Conservation (phyloP, 2,113 vertebrate genomes). For the Nerophis ophidion region DNA sequence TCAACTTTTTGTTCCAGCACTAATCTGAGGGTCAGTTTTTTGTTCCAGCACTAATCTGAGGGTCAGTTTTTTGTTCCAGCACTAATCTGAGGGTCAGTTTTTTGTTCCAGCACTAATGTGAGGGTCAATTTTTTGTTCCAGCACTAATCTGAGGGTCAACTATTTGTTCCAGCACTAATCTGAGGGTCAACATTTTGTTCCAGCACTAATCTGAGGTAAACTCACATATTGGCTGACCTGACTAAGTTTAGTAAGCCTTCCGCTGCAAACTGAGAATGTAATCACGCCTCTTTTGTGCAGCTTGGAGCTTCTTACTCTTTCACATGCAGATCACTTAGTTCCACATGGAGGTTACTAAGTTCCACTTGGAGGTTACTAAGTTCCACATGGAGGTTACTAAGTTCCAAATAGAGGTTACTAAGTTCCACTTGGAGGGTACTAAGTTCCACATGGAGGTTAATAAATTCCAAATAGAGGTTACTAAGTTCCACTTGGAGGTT, state of each 20-base stretch:
- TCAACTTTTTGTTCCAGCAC: conserved; percentile 41
- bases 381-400: too few relatives aligned
- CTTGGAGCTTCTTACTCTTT: conserved; percentile 50
- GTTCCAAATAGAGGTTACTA: too few relatives aligned
- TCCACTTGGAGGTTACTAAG: too few relatives aligned
- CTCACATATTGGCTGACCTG: conserved; percentile 43
- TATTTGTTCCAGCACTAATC: conserved; percentile 41
- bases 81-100: conserved; percentile 56
- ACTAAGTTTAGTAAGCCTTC: conserved; percentile 57
- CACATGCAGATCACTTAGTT: conserved; percentile 15
- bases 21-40: conserved; percentile 58
- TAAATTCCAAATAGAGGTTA: too few relatives aligned
- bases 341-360: too few relatives aligned
- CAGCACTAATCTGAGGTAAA: too few relatives aligned
- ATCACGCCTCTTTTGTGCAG: conserved; percentile 58
- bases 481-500: too few relatives aligned
- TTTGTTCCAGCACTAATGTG: conserved; percentile 41
- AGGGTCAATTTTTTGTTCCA: conserved; percentile 49
- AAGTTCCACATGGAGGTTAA: too few relatives aligned
- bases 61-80: conserved; percentile 47
- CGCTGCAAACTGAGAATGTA: conserved; percentile 61
- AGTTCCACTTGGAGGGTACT: too few relatives aligned
- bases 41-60: conserved; percentile 42
- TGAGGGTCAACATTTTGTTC: conserved; percentile 61
- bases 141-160: conserved; percentile 54